phyloP scores from a whole-genome alignment of 1,140 invertebrate genomes.

The Sitobion miscanthi region DNA sequence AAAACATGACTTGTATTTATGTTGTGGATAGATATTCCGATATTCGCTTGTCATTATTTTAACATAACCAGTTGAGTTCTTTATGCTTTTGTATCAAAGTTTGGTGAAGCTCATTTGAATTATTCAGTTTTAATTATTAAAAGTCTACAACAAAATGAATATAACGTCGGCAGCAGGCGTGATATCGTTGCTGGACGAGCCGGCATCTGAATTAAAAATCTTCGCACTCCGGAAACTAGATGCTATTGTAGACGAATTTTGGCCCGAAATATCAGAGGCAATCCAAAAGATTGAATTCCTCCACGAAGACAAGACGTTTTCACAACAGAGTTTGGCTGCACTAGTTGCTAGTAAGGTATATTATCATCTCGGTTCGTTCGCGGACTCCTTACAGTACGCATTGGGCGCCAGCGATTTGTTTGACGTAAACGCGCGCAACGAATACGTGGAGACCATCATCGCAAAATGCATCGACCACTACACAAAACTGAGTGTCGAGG shows the following conservation, averaged over 20 bases:
- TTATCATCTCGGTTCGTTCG: constrained; percentile 95
- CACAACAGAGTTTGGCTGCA: constrained; percentile 89
- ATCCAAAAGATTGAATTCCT: constrained; percentile 98
- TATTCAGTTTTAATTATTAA: neutral
- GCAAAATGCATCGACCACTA: constrained; percentile 96
- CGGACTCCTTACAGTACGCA: constrained; percentile 93
- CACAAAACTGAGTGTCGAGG: constrained; percentile 80
- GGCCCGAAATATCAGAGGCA: constrained; percentile 97
- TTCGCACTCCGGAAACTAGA: constrained; percentile 91
- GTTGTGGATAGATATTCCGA: neutral
- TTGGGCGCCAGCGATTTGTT: constrained; percentile 91
- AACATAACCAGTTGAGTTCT: neutral
- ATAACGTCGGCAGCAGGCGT: constrained; percentile 76
- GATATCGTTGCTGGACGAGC: constrained; percentile 93
- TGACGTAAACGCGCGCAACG: constrained; percentile 89
- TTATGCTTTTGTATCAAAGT: neutral
- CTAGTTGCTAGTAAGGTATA: constrained; percentile 98
- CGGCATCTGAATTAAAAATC: constrained; percentile 88
- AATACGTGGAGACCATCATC: constrained; percentile 97
- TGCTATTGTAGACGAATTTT: constrained; percentile 95
- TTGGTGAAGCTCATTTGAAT: neutral
- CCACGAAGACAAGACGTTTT: constrained; percentile 89
- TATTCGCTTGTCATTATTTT: constrained; percentile 23
- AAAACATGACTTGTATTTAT: constrained; percentile 35
- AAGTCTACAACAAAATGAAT: constrained; percentile 31